Evolutionary conservation across 2,888 invertebrate species (phyloP), one percentile per base, ranked within the genome.

Genomic region (Rhimphoctona megacephalus): DNA sequence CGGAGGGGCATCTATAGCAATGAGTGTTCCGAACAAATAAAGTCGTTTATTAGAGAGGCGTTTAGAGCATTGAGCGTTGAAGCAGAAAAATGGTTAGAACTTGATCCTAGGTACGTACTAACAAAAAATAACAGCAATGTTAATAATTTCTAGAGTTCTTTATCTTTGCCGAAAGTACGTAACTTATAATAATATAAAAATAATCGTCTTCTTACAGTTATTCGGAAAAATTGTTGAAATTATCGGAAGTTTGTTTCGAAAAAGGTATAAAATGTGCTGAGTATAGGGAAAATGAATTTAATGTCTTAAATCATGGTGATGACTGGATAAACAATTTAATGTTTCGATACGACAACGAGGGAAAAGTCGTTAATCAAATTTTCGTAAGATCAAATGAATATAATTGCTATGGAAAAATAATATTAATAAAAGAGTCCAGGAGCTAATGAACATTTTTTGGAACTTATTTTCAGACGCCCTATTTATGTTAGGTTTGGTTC

Each of bases 271-370:
- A 82, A 0, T 87, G 83, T 11, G 89, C 88, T 11, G 64, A 36
- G 0, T 25, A 25, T 0, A 67, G 64, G 0, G 89, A 91, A 0
- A 85, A 89, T 14, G 91, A 93, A 7, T 93, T 94, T 83, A 92
- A 91, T 52, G 93, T 93, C 0, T 88, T 94, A 22, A 93, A 91
- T 88, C 94, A 94, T 52, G 94, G 94, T 1, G 93, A 94, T 66
- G 90, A 85, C 46, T 94, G 94, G 94, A 90, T 92, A 14, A 94
- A 93, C 77, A 94, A 93, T 73, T 92, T 94, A 91, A 52, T 94
- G 17, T 94, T 94, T 86, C 89, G 89, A 46, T 94, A 94, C 81
- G 88, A 93, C 78, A 80, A 89, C n/a, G 80, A 90, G 4, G 86
- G 86, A 8, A 89, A 90, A 57, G 92, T 92, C 1, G 82, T 89